Percentiles rank a stretch among this genome's conserved stretches.
These are phyloP conservation scores for Nebria brevicollis DNA, from an alignment of 2,888 invertebrate species.

Conservation along the genomic window DNA sequence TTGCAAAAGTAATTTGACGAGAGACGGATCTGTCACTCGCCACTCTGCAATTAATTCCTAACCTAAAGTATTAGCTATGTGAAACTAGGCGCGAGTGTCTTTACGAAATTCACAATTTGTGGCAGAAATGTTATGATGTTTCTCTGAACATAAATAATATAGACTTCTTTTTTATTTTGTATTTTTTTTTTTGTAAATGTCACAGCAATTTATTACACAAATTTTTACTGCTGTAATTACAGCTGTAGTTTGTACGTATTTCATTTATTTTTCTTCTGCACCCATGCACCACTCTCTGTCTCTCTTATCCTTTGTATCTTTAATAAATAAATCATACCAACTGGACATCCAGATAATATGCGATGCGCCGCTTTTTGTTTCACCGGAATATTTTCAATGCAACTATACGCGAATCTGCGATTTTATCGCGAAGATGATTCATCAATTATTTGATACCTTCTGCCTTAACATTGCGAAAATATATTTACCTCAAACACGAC, in stretches of 20 bases:
- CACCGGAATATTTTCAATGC: neutral
- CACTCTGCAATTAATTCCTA: constrained; percentile 10
- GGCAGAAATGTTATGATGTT: constrained; percentile 44
- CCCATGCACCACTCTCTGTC: constrained; percentile 21
- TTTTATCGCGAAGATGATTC: neutral
- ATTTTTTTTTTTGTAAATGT: constrained; percentile 1
- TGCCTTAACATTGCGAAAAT: no score
- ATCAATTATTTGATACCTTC: neutral
- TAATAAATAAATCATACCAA: constrained; percentile 42
- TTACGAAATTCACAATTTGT: constrained; percentile 27
- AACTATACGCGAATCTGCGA: neutral
- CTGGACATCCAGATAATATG: constrained; percentile 10
- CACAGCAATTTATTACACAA: constrained; percentile 42
- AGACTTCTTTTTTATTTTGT: constrained; percentile 24
- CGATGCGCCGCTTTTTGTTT: constrained; percentile 5
- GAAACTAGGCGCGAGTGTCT: neutral
- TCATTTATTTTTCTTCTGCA: neutral
- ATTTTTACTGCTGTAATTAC: constrained; percentile 43
- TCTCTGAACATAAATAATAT: constrained; percentile 34
- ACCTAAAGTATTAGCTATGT: neutral
- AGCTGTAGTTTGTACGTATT: constrained; percentile 39
- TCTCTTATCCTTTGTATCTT: constrained; percentile 45
- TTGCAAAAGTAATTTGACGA: constrained; percentile 38
- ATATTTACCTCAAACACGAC: no score
- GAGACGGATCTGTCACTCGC: constrained; percentile 19